phyloP scores from a whole-genome alignment of 2,113 vertebrate species.

The Oxyura jamaicensis region DNA sequence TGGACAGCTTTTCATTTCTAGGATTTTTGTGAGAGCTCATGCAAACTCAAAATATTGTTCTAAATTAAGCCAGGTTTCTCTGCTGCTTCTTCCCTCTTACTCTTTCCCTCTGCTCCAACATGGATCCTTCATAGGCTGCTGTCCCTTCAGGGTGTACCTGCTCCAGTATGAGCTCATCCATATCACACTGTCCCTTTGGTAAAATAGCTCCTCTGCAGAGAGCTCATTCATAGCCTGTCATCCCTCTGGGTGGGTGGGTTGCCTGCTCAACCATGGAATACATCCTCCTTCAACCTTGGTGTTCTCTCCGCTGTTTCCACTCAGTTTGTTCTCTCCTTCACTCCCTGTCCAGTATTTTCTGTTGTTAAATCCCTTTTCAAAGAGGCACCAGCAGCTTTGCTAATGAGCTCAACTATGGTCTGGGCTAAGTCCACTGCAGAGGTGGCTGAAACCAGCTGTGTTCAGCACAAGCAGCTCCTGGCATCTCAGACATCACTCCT shows the following conservation, averaged over 20 bases:
- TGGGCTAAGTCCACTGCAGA: not conserved
- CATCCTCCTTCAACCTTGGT: accelerated
- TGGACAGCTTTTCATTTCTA: not conserved
- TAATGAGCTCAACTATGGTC: not conserved
- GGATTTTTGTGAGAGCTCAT: not conserved
- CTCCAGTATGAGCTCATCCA: accelerated
- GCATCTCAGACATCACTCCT: not conserved
- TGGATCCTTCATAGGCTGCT: not conserved
- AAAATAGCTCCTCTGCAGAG: not conserved
- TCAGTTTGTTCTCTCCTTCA: not conserved
- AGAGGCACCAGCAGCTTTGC: accelerated
- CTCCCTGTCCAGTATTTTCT: accelerated
- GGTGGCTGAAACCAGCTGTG: accelerated
- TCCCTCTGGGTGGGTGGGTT: accelerated
- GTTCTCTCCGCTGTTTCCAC: not conserved
- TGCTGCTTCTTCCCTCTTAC: not conserved
- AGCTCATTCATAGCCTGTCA: not conserved
- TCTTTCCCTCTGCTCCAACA: not conserved
- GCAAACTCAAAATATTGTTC: not conserved
- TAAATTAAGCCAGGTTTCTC: not conserved
- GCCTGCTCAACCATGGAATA: accelerated
- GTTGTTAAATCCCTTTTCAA: not conserved
- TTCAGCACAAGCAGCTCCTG: not conserved
- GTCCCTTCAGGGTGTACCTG: not conserved
- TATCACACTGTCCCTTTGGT: not conserved